Conservation (phyloP, 2,888 invertebrate genomes). For the Sclerodermus sp. region DNA sequence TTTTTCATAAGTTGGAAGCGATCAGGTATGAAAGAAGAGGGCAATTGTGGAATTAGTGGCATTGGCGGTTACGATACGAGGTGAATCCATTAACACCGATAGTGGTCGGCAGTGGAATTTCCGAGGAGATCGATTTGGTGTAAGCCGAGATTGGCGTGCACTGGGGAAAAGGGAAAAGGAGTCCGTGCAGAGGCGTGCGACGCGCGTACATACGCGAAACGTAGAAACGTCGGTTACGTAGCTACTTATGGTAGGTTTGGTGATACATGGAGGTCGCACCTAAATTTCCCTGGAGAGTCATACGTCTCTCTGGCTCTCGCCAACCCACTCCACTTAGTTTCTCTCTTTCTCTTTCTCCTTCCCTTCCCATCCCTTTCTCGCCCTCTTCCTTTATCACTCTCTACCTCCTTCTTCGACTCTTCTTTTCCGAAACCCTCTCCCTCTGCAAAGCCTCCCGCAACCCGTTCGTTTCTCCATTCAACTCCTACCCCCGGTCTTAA, state of each 20-base stretch:
- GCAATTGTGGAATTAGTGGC: too few relatives aligned
- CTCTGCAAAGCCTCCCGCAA: constrained; percentile 7
- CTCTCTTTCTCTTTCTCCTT: constrained; percentile 2
- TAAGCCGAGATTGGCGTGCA: too few relatives aligned
- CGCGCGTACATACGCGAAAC: constrained; percentile 5
- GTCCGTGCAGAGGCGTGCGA: too few relatives aligned
- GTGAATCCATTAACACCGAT: too few relatives aligned
- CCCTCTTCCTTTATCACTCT: background rate
- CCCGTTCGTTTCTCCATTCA: constrained; percentile 10
- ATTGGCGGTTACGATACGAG: too few relatives aligned
- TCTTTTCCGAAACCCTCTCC: constrained; percentile 1
- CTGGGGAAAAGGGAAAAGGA: too few relatives aligned
- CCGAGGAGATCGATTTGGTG: too few relatives aligned
- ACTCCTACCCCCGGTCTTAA: background rate
- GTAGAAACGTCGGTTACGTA: constrained; percentile 38
- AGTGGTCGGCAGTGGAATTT: too few relatives aligned
- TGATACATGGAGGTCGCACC: constrained; percentile 51
- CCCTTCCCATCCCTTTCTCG: constrained; percentile 8
- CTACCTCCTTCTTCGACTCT: constrained; percentile 5
- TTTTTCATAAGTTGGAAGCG: too few relatives aligned
- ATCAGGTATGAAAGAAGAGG: too few relatives aligned
- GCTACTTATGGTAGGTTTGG: constrained; percentile 41
- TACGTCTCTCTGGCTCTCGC: constrained; percentile 36
- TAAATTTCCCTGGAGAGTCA: constrained; percentile 48
- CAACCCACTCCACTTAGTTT: constrained; percentile 24